Base-by-base conservation (phyloP, 2,888 invertebrate species). In the Pyrocoelia pectoralis region DNA sequence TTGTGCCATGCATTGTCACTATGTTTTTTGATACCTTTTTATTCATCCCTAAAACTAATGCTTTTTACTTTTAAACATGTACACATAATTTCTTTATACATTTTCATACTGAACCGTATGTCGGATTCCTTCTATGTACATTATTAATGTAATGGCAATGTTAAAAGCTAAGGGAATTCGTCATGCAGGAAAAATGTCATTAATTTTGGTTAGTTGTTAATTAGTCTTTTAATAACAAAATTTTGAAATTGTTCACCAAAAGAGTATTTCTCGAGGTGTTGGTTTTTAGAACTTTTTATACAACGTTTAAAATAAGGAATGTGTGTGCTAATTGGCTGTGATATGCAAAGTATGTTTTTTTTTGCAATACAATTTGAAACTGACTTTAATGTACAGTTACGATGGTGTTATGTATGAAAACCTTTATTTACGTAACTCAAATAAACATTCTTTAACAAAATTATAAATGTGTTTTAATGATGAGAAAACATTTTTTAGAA, bases 281-380 rank as follows among this genome's bases (percentile, higher is more conserved):
- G 48, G 17, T 46, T 48, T 59, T 46, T 59, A 53, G 18, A 59
- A 59, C 43, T 54, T 60, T 54, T 60, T 33, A 50, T 54, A 54
- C 48, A 49, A 52, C 51, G 52, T 17, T 48, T 29, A 28, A 40
- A 68, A 71, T 68, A 67, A 70, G 63, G 52, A 66, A 70, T 74
- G 74, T 73, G 75, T 78, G 78, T 76, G 77, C 76, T 77, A 78
- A 75, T 72, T 72, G 78, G 75, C 79, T 79, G 79, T 79, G 79
- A 79, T 79, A 79, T 65, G 69, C 65, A 63, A 69, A 62, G 67
- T 70, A 70, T 67, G 68, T 67, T 67, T 68, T 67, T 24, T 62
- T 58, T 49, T 38, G 40, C 24, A n/a, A 54, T 18, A 40, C 38
- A 51, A 50, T 13, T 41, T 9, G 15, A 50, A 6, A 52, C 52